Evolutionary conservation across 2,888 invertebrate genomes (phyloP), one percentile per base, ranked within the genome.

Genomic region (Isotomurus palustris): DNA sequence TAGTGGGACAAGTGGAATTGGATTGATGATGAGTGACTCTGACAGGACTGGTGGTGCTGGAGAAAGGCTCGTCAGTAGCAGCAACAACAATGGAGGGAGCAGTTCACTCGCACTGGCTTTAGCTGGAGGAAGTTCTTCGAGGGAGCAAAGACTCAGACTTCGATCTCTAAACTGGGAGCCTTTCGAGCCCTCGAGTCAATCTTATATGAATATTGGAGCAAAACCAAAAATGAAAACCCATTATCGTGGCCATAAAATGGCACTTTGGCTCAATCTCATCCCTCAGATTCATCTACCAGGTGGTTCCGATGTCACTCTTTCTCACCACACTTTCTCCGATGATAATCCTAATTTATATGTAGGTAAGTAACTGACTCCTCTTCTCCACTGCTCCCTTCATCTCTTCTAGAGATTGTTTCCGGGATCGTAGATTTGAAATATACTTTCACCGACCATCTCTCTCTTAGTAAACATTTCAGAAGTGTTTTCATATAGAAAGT

Each of bases 241-340:
- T 78, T 91, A 91, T 77, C 82, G 91, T 22, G 89, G 90, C 0
- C 89, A 90, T 78, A 89, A 91, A 78, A 85, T 91, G 84, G 89
- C 91, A 53, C 82, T 91, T 57, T 92, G 91, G 91, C 77, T 91
- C 68, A 88, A 90, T 73, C 80, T 91, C 52, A 85, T 91, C 65
- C 90, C 90, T n/a, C 88, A 89, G 74, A 82, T 91, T 62, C 89
- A 90, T 77, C 83, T 86, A 67, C 86, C 87, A 1, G 88, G 88
- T 24, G 81, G 83, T 66, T 85, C 85, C 71, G 91, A 90, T 73
- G 84, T 88, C 62, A 79, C 82, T 71, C 88, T 91, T 85, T 81
- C 88, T 1, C 86, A 87, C 73, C 87, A 88, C 75, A 88, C 88
- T 76, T 86, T 88, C 73, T 82, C 87, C 71, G 89, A 89, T 61